Evolutionary conservation across 2,888 invertebrate genomes (phyloP).

Genomic region (Branchinecta sandiegonensis): DNA sequence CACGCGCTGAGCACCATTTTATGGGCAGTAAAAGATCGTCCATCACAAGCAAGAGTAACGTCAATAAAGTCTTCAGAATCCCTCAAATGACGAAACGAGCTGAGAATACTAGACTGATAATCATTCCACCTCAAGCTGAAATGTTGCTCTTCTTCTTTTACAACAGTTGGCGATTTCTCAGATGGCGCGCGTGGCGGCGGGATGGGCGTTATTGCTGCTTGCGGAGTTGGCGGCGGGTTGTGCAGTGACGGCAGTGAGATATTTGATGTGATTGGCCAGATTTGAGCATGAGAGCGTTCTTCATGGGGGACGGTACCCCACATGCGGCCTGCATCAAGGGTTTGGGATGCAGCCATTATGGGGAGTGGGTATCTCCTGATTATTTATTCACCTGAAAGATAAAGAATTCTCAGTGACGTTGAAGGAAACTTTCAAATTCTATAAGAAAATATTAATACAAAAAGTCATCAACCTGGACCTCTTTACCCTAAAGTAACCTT

Average conservation of each 20-base stretch:
- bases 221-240: background rate
- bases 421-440: too few relatives aligned
- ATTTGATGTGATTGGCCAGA: slow-evolving; percentile 12
- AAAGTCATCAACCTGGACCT: too few relatives aligned
- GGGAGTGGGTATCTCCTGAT: too few relatives aligned
- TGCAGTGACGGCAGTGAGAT: slow-evolving; percentile 14
- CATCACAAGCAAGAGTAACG: slow-evolving; percentile 80
- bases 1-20: slow-evolving; percentile 81
- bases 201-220: background rate
- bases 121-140: slow-evolving; percentile 90
- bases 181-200: background rate
- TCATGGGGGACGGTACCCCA: background rate
- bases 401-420: too few relatives aligned
- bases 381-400: too few relatives aligned
- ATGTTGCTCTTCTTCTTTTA: slow-evolving; percentile 51
- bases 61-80: slow-evolving; percentile 87
- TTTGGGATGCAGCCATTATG: slow-evolving; percentile 14
- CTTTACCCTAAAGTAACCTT: too few relatives aligned
- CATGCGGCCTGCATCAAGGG: slow-evolving; percentile 9
- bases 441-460: too few relatives aligned
- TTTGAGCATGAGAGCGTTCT: slow-evolving; percentile 10
- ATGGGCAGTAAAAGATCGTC: slow-evolving; percentile 68
- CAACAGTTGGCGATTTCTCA: background rate
- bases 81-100: slow-evolving; percentile 70
- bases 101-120: slow-evolving; percentile 78